Percentiles rank a stretch among this genome's conserved stretches.
Evolutionary conservation across 2,797 vertebrate species (phyloP).

Genomic region (Manis crassicaudata): DNA sequence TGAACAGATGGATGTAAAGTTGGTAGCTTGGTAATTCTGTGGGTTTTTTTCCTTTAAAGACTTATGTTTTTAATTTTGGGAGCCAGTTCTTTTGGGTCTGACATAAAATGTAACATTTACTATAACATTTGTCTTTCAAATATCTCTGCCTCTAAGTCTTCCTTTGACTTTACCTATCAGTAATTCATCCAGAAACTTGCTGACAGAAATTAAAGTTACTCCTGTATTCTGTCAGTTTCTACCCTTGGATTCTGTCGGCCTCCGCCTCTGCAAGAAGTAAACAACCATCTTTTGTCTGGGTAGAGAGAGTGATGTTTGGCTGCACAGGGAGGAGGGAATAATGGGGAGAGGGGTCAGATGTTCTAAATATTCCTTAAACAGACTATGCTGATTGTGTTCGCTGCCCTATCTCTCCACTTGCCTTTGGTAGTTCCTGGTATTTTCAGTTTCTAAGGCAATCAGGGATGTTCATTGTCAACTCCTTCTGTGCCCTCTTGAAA

Average conservation of each 20-base stretch:
- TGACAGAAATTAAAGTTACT: constrained; percentile 7
- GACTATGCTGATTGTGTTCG: neutral
- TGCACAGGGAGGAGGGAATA: neutral
- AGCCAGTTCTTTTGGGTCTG: neutral
- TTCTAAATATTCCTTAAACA: neutral
- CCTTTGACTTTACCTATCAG: neutral
- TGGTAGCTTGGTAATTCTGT: neutral
- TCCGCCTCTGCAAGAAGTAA: neutral
- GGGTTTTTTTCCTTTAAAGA: neutral
- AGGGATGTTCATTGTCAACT: neutral
- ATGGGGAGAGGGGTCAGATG: neutral
- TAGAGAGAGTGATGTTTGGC: neutral
- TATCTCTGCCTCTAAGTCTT: neutral
- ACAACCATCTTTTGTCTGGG: neutral
- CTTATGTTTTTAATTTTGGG: constrained; percentile 9
- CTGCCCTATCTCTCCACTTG: neutral
- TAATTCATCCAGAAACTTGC: constrained; percentile 26
- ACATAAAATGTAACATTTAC: neutral
- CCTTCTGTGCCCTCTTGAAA: neutral
- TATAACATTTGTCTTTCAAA: constrained; percentile 34
- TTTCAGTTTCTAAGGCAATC: neutral
- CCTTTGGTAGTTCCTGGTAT: neutral
- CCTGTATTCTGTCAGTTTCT: neutral
- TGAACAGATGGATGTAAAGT: neutral
- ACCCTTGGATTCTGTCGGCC: neutral